Conservation (phyloP, 1,140 invertebrate species). For the Cephus cinctus region DNA sequence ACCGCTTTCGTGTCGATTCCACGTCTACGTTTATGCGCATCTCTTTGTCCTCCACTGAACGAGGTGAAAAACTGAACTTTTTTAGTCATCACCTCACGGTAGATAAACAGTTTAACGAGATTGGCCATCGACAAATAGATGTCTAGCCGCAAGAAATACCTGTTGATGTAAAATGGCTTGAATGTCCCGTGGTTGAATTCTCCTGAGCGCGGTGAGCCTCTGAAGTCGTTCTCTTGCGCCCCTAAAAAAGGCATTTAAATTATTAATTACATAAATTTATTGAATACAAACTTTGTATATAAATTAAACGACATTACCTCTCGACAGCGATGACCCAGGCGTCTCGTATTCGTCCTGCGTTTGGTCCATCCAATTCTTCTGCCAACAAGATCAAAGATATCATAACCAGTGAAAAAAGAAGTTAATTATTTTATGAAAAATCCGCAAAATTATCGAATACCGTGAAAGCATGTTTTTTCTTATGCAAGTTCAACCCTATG, state of each 20-base stretch:
- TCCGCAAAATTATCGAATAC: not conserved
- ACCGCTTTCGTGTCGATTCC: too few species aligned
- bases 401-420: conserved; percentile 7
- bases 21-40: too few species aligned
- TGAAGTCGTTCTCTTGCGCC: conserved; percentile 82
- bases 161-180: conserved; percentile 86
- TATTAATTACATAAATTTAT: too few species aligned
- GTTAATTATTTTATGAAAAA: not conserved
- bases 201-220: conserved; percentile 83
- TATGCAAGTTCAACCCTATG: too few species aligned
- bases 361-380: conserved; percentile 80
- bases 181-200: conserved; percentile 92
- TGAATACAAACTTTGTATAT: not conserved
- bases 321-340: conserved; percentile 97
- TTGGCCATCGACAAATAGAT: too few species aligned
- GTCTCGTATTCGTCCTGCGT: conserved; percentile 82
- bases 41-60: too few species aligned
- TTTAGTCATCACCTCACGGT: too few species aligned
- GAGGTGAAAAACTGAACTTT: too few species aligned
- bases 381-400: conserved; percentile 43
- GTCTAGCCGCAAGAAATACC: too few species aligned
- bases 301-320: conserved; percentile 58
- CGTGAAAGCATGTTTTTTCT: not conserved
- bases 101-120: too few species aligned
- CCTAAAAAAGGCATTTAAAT: conserved; percentile 41